Evolutionary conservation across 2,797 vertebrate genomes (phyloP), one percentile per base, ranked within the genome.

Genomic region (Huso huso): DNA sequence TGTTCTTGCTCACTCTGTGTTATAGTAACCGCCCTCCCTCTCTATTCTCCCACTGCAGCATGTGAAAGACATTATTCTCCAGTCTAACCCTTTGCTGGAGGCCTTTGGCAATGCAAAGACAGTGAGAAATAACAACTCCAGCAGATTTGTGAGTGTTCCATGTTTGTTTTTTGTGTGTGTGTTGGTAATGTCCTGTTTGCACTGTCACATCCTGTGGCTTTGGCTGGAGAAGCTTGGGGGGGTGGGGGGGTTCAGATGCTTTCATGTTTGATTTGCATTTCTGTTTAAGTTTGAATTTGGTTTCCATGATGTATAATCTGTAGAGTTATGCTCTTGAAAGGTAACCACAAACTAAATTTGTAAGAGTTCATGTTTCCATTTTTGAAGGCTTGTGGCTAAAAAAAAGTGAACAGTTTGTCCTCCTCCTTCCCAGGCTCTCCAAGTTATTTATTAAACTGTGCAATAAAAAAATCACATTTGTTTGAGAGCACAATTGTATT

Each of bases 51-150:
- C 51, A 69, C 71, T 72, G 55, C 86, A 99, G 97, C 97, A 98
- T 3, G 94, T 99, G 79, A 99, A 99, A 86, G 97, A 99, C 79
- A 99, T 99, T 77, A 99, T 99, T 79, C 88, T 99, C 4, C 96
- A 97, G 77, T 99, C 97, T 78, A 99, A 99, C 78, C 97, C 97
- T 1, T 88, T 99, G 72, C 83, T 99, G 48, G 97, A 99, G 76
- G 97, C 96, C 71, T 99, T 99, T 8, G 97, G 97, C 61, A 99
- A 99, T 0, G 97, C 97, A 77, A 99, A 99, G 85, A 99, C 97
- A 0, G 86, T 99, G 23, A 89, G 95, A 69, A 98, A 98, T 88
- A 97, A 98, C 87, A 98, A 98, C 84, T 98, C 95, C 82, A 98
- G 94, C 86, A 86, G 95, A 92, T 98, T 98, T 67, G 95, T 98